A percentile compares a stretch with the other conserved stretches of the same genome.
Evolutionary conservation across 1,140 invertebrate species (phyloP).

Genomic region (Dendroctonus valens): DNA sequence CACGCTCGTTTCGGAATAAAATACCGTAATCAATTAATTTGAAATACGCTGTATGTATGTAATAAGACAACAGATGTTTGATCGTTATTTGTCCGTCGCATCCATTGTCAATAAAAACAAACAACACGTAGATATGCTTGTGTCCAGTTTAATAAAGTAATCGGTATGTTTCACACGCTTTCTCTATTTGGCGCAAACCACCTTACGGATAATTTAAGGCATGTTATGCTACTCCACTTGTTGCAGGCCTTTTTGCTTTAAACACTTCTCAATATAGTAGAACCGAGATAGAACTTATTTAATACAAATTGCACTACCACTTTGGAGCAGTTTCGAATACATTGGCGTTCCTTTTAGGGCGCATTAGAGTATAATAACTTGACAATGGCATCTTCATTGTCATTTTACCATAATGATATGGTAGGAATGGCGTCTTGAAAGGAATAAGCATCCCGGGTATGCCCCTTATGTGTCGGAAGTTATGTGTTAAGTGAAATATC

Average conservation of each 20-base stretch:
- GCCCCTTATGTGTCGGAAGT: conserved; percentile 37
- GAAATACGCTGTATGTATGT: too few species aligned
- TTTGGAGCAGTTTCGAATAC: conserved; percentile 27
- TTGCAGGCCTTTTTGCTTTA: conserved; percentile 29
- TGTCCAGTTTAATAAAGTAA: conserved; percentile 36
- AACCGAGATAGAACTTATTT: conserved; percentile 34
- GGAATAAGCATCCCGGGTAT: conserved; percentile 30
- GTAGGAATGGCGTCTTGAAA: conserved; percentile 30
- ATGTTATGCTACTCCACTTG: conserved; percentile 27
- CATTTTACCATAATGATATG: conserved; percentile 40
- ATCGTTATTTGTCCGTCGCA: too few species aligned
- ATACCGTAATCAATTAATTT: too few species aligned
- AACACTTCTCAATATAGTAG: conserved; percentile 32
- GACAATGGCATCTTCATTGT: conserved; percentile 39
- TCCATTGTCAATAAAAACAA: too few species aligned
- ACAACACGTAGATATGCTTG: not conserved
- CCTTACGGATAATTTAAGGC: conserved; percentile 36
- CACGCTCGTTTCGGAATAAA: too few species aligned
- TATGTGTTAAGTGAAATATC: conserved; percentile 24
- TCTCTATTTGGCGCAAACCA: conserved; percentile 39
- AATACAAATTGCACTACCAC: conserved; percentile 39
- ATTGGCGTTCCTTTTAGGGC: conserved; percentile 31
- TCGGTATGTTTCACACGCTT: conserved; percentile 38
- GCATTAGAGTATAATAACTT: conserved; percentile 35
- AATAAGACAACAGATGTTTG: too few species aligned